A percentile compares a stretch with the other conserved stretches of the same genome.
Evolutionary conservation across 2,113 vertebrate genomes (phyloP).

Genomic region (Gasterosteus nipponicus): DNA sequence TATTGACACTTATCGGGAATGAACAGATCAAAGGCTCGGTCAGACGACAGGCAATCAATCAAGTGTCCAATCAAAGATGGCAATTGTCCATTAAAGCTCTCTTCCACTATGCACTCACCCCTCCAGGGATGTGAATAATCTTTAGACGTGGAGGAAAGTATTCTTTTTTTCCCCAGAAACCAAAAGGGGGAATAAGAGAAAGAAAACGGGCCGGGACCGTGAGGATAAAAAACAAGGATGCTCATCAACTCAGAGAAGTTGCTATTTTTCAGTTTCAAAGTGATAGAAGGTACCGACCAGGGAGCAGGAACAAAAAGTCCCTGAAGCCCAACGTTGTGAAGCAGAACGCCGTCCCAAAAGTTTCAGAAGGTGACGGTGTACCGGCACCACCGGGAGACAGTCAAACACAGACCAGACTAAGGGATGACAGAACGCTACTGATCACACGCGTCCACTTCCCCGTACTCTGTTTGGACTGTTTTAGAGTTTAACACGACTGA

Average conservation of each 20-base stretch:
- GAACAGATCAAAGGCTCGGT: conserved; percentile 97
- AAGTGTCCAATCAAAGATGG: conserved; percentile 97
- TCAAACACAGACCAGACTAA: background rate
- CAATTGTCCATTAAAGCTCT: conserved; percentile 90
- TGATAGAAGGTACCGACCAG: background rate
- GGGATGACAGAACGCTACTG: conserved; percentile 35
- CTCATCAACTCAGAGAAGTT: background rate
- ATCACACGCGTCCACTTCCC: conserved; percentile 63
- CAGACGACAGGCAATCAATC: conserved; percentile 95
- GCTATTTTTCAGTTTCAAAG: background rate
- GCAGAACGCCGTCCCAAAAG: background rate
- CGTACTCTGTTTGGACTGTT: conserved; percentile 50
- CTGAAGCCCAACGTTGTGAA: background rate
- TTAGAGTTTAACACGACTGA: conserved; percentile 37
- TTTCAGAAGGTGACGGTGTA: background rate
- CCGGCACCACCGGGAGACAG: background rate
- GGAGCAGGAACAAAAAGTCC: background rate
- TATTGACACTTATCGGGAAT: conserved; percentile 99
- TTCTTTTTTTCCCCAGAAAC: conserved; percentile 73
- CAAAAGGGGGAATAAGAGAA: conserved; percentile 13
- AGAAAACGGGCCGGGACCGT: conserved; percentile 15
- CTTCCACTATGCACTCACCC: conserved; percentile 84
- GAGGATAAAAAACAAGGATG: conserved; percentile 6
- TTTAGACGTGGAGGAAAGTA: conserved; percentile 56
- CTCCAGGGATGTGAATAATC: conserved; percentile 83